phyloP scores from a whole-genome alignment of 2,797 vertebrate species.

The Pseudopleuronectes americanus region DNA sequence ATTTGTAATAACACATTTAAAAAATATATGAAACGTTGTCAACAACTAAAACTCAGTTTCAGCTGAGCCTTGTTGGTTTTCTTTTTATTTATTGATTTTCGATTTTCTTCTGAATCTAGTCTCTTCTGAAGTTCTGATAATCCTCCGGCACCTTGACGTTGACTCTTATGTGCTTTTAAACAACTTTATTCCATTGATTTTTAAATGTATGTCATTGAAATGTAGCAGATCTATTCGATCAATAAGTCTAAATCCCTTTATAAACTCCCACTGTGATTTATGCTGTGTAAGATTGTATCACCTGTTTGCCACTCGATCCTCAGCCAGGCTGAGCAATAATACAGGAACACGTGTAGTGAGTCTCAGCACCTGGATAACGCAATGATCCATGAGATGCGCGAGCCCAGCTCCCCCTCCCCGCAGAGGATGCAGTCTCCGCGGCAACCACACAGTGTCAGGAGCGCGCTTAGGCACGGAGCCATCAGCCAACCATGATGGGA shows the following conservation, averaged over 20 bases:
- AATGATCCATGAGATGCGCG: background rate
- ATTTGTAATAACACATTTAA: background rate
- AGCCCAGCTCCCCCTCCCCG: background rate
- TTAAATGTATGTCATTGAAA: no score
- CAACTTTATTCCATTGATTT: no score
- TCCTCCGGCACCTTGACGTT: background rate
- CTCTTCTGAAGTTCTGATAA: background rate
- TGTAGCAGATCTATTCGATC: no score
- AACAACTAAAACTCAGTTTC: background rate
- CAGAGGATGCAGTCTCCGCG: conserved; percentile 63
- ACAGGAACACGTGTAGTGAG: background rate
- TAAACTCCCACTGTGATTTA: no score
- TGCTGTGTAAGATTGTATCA: background rate
- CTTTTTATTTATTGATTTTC: background rate
- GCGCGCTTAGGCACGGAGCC: conserved; percentile 66
- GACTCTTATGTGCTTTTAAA: no score
- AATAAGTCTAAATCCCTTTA: no score
- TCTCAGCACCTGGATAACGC: background rate
- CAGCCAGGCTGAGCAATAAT: background rate
- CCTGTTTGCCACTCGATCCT: background rate
- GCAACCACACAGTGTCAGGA: conserved; percentile 74
- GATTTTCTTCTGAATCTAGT: background rate
- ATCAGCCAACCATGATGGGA: conserved; percentile 18
- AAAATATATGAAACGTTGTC: background rate
- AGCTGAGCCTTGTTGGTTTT: background rate